Evolutionary conservation across 2,797 vertebrate genomes (phyloP), one percentile per base, ranked within the genome.

Genomic region (Mustela erminea): DNA sequence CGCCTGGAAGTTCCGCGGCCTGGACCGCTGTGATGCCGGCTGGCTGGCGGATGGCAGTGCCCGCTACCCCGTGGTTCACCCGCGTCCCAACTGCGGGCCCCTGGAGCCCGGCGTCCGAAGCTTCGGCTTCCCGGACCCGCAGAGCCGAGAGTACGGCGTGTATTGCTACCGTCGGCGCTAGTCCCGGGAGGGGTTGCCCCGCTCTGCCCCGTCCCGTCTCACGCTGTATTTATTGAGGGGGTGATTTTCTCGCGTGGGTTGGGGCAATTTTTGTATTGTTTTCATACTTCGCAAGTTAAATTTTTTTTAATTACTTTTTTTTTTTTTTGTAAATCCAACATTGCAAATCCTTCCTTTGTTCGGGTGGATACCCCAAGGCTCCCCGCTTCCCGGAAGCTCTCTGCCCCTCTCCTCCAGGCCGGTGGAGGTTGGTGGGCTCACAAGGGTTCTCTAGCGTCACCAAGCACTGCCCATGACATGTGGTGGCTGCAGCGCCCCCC

Each of bases 31-130:
- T 1, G 98, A 98, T 0, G 99, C 99, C 0, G 99, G 99, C 96
- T 99, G 99, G 99, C 97, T 99, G 97, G 99, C 99, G 0, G 99
- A 99, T 0, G 99, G 99, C 93, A 99, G 99, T 0, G 97, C 99
- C 75, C 99, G 99, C 95, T 99, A 99, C 96, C 99, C 99, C 56
- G 99, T 99, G 8, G 83, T 80, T 92, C 98, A 97, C 3, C 99
- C 99, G 1, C 98, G 99, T 0, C 97, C 95, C 90, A 99, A 99
- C 98, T 99, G 99, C 0, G 99, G 99, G 18, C 98, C 99, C 0
- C 81, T 96, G 0, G 99, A 99, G 97, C 98, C 99, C 0, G 99
- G 99, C 0, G 98, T 99, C 38, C 98, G 98, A 89, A 99, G 98
- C 97, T 99, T 99, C 0, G 99, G 99, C 58, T 99, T 99, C 93